A percentile compares a stretch with the other conserved stretches of the same genome.
phyloP scores from a whole-genome alignment of 2,797 vertebrate genomes.

The Pangasius macronema region DNA sequence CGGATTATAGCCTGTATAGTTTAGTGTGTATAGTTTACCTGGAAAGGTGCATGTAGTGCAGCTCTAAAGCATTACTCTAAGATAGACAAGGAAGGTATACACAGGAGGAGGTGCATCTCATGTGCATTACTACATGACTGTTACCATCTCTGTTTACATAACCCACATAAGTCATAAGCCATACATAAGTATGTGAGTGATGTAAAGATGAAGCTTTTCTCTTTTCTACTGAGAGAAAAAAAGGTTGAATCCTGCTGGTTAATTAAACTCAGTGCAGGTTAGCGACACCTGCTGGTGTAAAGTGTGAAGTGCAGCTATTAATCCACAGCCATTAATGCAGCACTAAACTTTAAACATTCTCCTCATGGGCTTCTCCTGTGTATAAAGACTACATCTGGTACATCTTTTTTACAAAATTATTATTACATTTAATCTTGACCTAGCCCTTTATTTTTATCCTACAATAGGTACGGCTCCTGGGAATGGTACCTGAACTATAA shows the following conservation, averaged over 20 bases:
- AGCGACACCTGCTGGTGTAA: not conserved
- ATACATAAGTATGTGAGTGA: not conserved
- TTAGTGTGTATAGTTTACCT: not conserved
- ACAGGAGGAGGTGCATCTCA: not conserved
- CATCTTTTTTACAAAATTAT: not conserved
- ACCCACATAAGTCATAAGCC: no score
- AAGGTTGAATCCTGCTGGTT: not conserved
- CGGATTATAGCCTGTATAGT: not conserved
- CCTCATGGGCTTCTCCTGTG: not conserved
- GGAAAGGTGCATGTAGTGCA: not conserved
- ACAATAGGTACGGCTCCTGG: not conserved
- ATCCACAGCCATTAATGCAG: not conserved
- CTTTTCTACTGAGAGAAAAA: no score
- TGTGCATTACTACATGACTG: no score
- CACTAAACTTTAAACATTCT: no score
- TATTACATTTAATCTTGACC: not conserved
- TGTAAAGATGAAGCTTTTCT: not conserved
- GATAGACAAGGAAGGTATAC: not conserved
- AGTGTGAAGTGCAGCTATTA: not conserved
- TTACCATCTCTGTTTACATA: not conserved
- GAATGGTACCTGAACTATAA: not conserved
- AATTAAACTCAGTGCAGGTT: no score
- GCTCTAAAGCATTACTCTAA: not conserved
- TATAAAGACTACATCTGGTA: not conserved
- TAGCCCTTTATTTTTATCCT: not conserved